Conservation (phyloP, 2,888 invertebrate genomes). For the Mimachlamys varia region DNA sequence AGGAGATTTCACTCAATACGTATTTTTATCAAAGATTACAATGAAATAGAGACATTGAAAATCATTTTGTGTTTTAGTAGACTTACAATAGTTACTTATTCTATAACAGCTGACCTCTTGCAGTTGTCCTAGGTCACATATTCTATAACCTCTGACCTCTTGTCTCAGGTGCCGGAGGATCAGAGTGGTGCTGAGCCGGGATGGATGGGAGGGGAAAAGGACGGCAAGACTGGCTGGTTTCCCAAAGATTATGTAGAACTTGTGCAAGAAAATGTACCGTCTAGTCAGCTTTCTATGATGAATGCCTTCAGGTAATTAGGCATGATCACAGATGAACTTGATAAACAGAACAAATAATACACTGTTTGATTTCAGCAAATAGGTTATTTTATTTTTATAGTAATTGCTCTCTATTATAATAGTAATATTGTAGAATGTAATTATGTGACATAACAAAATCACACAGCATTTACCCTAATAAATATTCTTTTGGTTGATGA, state of each 20-base stretch:
- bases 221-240: slow-evolving; percentile 97
- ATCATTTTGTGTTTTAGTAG: no score
- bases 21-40: no score
- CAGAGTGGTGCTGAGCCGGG: slow-evolving; percentile 95
- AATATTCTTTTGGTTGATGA: no score
- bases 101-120: neutral
- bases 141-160: neutral
- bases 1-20: no score
- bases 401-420: no score
- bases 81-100: neutral
- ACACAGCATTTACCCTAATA: no score
- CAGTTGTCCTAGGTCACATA: neutral
- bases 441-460: no score
- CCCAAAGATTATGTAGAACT: slow-evolving; percentile 92
- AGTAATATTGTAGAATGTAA: no score
- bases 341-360: neutral
- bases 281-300: slow-evolving; percentile 58
- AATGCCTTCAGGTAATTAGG: slow-evolving; percentile 59
- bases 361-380: neutral
- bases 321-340: neutral
- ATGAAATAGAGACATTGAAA: no score
- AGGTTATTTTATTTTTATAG: no score
- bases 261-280: slow-evolving; percentile 52
- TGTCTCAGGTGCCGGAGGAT: slow-evolving; percentile 83
- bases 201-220: slow-evolving; percentile 95